Evolutionary conservation across 2,113 vertebrate genomes (phyloP), one percentile per base, ranked within the genome.

Genomic region (Protobothrops flavoviridis): DNA sequence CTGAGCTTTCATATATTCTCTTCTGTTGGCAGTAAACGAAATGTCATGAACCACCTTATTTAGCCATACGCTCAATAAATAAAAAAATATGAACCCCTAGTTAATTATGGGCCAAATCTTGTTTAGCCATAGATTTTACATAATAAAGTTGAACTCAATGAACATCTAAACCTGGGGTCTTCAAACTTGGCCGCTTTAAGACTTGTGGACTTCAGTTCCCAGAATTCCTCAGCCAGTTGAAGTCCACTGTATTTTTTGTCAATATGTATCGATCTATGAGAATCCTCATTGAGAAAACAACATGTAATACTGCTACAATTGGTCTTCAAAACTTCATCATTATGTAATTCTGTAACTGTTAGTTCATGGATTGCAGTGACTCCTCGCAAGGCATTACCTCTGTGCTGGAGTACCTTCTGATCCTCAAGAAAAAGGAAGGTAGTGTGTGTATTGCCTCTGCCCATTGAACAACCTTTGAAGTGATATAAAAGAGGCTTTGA

Each of bases 401-500:
- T 85, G 13, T 88, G 24, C 90, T 90, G 24, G 23, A 92, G 50
- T 86, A 52, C 88, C 52, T n/a, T 94, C 95, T 91, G 48, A 93
- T 89, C 13, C 21, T 93, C n/a, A 15, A 26, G 59, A 53, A 48
- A 12, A 33, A 13, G 7, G 56, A 91, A 92, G 29, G 88, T 94
- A 5, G n/a, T 24, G 7, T 4, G 48, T 5, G 2, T n/a, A 87
- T 94, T 96, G 94, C 90, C 89, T 26, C 39, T 48, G 95, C 91
- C 87, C 93, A 92, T 61, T 93, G 94, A 95, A 91, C 93, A 95
- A 91, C 93, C 88, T 6, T 93, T 95, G 91, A 94, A 85, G 94
- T 3, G n/a, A 96, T 90, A 93, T 92, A 90, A 90, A 94, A 95
- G 92, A 94, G 96, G 94, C 91, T 88, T 95, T 88, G 93, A 93